These are phyloP conservation scores for Orthosia gothica DNA, from an alignment of 2,888 invertebrate species.

Conservation along the genomic window DNA sequence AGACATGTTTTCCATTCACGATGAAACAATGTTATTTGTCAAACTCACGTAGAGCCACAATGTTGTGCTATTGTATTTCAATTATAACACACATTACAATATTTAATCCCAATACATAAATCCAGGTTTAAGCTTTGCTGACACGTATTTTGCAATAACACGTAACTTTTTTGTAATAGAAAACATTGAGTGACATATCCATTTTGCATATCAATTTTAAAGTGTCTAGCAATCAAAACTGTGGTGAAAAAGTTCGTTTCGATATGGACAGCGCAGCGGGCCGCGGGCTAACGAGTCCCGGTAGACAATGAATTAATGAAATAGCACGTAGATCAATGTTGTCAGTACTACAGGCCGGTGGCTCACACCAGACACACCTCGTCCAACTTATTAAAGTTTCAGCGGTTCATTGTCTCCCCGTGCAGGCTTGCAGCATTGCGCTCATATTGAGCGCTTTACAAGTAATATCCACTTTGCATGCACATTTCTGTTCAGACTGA, in stretches of 20 bases:
- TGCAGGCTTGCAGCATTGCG: conserved; percentile 64
- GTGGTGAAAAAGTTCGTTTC: conserved; percentile 10
- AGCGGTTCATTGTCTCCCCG: conserved; percentile 77
- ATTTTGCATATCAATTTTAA: conserved; percentile 49
- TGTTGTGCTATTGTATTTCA: conserved; percentile 31
- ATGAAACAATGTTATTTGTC: conserved; percentile 12
- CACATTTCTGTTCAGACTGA: conserved; percentile 68
- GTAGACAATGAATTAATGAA: conserved; percentile 41
- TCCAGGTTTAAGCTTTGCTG: conserved; percentile 22
- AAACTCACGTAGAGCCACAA: conserved; percentile 8
- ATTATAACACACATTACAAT: conserved; percentile 35
- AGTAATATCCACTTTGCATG: conserved; percentile 77
- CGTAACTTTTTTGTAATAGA: conserved; percentile 34
- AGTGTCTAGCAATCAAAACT: conserved; percentile 7
- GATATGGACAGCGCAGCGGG: background rate
- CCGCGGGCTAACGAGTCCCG: conserved; percentile 15
- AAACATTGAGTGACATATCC: conserved; percentile 36
- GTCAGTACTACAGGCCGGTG: conserved; percentile 50
- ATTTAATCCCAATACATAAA: conserved; percentile 41
- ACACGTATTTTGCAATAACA: conserved; percentile 37
- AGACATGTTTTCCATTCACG: conserved; percentile 5
- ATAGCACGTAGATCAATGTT: conserved; percentile 63
- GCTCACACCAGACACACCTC: conserved; percentile 32
- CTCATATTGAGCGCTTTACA: conserved; percentile 76
- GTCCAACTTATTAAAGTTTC: conserved; percentile 84